Base-by-base conservation (phyloP, 2,888 invertebrate species). In the Sminthurides aquaticus region DNA sequence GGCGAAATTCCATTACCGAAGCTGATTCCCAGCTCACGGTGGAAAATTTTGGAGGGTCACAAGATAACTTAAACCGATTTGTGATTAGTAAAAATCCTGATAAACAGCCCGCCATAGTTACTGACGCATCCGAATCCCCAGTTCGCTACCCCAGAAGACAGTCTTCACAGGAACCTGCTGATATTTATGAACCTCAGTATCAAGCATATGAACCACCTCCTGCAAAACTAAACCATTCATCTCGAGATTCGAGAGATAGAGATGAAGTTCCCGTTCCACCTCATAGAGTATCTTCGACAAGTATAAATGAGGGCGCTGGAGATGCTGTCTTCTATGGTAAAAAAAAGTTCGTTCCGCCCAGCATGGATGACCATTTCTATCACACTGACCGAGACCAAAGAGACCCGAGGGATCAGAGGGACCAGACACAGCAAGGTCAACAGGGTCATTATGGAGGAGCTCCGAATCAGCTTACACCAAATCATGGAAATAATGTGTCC, bases 21-120 rank as follows among this genome's bases (percentile, higher is more conserved):
- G 76, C 76, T 18, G 92, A 93, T 78, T 91, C 90, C 34, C 77
- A 92, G 79, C 82, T 93, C 73, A 93, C 92, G 0, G 89, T 92
- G 63, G 93, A 93, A 81, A 93, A 93, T 81, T 92, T 93, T 79
- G 92, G 93, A 57, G 93, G 93, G 65, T 90, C 90, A 71, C 91
- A 91, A 81, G 92, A 93, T 79, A 87, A 91, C 75, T 79, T 92
- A 74, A 90, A 90, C 80, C 67, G 67, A 63, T 89, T 90, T 78
- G 69, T 69, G 26, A 86, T 91, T 55, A 90, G 90, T 0, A 82
- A 87, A 66, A 89, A 90, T 80, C 89, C 88, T 0, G 91, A 91
- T 79, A 90, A 90, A 79, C 88, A 89, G 75, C 79, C 81, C 55
- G 82, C 80, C 5, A 68, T 75, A 29, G 65, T 75, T 2, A 71